These are phyloP conservation scores for Aurelia aurita complex sp. Pacific DNA, from an alignment of 30 jellyfish, hydroid and myxozoan genomes.

Conservation along the genomic window DNA sequence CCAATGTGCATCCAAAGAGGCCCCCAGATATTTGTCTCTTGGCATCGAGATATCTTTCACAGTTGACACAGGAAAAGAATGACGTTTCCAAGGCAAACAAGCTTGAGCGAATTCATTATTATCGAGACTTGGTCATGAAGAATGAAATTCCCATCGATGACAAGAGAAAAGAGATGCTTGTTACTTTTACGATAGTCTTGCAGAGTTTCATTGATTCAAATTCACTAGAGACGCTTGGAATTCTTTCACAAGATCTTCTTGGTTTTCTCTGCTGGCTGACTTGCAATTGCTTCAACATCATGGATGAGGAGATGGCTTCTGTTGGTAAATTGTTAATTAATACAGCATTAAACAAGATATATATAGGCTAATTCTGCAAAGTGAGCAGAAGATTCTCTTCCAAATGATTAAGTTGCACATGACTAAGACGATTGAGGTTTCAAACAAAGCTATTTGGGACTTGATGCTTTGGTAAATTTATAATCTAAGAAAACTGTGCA, in stretches of 20 bases:
- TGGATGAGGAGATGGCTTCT: conserved; percentile 76
- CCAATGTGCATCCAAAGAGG: conserved; percentile 75
- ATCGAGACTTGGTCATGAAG: background rate
- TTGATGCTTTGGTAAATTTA: too few species aligned
- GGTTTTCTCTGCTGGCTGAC: conserved; percentile 77
- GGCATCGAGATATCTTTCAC: conserved; percentile 61
- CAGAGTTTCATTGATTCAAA: conserved; percentile 22
- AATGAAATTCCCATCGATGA: conserved; percentile 10
- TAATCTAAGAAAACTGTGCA: too few species aligned
- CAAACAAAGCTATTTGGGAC: too few species aligned
- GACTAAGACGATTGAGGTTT: too few species aligned
- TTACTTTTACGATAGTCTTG: conserved; percentile 77
- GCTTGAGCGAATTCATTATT: background rate
- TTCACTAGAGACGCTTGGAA: conserved; percentile 21
- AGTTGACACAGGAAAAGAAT: background rate
- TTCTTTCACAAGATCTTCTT: conserved; percentile 35
- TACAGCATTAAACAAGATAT: too few species aligned
- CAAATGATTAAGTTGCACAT: too few species aligned
- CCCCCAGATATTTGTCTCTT: conserved; percentile 96
- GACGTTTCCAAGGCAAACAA: background rate
- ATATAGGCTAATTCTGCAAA: too few species aligned
- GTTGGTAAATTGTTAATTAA: conserved; percentile 42
- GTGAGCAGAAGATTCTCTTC: too few species aligned
- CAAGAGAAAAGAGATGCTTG: conserved; percentile 77
- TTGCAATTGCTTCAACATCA: conserved; percentile 85